phyloP scores from a whole-genome alignment of 2,113 vertebrate genomes.

The Bubo scandiacus region DNA sequence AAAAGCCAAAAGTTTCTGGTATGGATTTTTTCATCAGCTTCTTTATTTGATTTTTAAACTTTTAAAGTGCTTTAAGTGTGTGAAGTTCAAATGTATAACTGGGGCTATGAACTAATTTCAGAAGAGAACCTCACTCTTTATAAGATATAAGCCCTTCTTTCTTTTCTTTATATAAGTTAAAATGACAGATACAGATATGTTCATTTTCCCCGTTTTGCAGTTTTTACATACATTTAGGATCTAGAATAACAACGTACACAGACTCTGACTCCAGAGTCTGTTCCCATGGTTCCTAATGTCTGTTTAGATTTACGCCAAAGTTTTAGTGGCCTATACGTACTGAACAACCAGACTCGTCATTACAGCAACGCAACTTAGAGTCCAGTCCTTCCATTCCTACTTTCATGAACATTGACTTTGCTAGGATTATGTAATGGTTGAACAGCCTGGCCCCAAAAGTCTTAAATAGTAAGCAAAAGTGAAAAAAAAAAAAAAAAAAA shows the following conservation, averaged over 20 bases:
- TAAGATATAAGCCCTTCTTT: not conserved
- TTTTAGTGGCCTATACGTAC: not conserved
- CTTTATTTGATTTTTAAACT: conserved; percentile 5
- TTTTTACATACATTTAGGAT: not conserved
- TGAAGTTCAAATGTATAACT: not conserved
- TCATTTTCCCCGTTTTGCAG: not conserved
- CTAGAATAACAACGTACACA: not conserved
- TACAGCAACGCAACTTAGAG: not conserved
- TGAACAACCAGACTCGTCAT: not conserved
- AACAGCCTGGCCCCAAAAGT: not conserved
- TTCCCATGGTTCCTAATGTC: not conserved
- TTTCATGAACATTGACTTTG: not conserved
- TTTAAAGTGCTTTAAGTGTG: not conserved
- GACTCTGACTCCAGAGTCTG: not conserved
- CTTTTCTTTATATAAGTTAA: not conserved
- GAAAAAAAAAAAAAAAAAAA: not conserved
- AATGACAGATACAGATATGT: not conserved
- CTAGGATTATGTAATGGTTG: not conserved
- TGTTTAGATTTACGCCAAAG: not conserved
- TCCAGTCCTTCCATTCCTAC: not conserved
- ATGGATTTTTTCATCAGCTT: not conserved
- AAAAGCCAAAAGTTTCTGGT: not conserved
- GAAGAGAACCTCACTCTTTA: not conserved
- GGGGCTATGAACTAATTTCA: not conserved
- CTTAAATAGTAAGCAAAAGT: not conserved